Base-by-base conservation (phyloP, 1,140 invertebrate genomes). In the Drosophila sp. region DNA sequence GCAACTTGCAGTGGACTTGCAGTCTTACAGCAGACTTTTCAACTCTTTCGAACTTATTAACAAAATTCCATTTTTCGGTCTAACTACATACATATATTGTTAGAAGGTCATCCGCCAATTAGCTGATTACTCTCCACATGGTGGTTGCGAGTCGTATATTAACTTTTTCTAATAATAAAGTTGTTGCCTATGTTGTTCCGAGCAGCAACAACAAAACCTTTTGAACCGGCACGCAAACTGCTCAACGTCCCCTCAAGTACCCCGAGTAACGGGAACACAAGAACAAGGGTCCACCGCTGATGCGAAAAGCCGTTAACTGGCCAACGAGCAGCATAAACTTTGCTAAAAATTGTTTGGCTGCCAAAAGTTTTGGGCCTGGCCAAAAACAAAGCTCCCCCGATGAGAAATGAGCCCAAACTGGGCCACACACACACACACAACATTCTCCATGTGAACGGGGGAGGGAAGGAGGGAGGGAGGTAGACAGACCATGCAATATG, bases 301-400 rank as follows among this genome's bases (percentile, higher is more conserved):
- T 85, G 74, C 67, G 79, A 86, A 85, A 82, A 82, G 76, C 79
- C 79, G 66, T 86, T 86, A 86, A 82, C 79, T 79, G 75, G 65
- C 82, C 83, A 77, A 86, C 74, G 62, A 78, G 78, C 67, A 66
- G 64, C 66, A 70, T 67, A 77, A 85, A 85, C 61, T 85, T 77
- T 77, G 74, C 74, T 71, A 77, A 77, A 77, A 77, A 77, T 17
- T 77, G 75, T 78, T 86, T 86, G 75, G 56, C 78, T 81, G 72
- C 60, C 63, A 60, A 80, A 84, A 84, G 76, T 84, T 84, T 17
- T 17, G 17, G 44, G 76, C 47, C 27, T 61, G 57, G 54, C 70
- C 69, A 74, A 86, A 85, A 85, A 82, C 79, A 87, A 86, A 85
- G 70, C 67, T 41, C 62, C 79, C 72, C 74, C 82, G 70, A 78